phyloP scores from a whole-genome alignment of 2,797 vertebrate genomes.

The Nasua narica region DNA sequence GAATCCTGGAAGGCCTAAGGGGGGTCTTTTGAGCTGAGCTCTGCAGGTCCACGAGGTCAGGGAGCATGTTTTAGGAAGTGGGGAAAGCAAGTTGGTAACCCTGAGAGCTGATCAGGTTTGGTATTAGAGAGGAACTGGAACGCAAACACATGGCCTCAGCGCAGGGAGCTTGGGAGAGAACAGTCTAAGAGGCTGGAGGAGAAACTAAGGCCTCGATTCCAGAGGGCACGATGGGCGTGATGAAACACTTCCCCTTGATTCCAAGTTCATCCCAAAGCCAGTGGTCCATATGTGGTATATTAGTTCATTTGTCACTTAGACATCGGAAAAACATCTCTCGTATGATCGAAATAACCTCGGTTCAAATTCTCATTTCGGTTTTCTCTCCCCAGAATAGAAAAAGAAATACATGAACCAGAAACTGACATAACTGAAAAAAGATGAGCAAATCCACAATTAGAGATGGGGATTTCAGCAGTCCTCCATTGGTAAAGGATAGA shows the following conservation, averaged over 20 bases:
- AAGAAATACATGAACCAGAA: background rate
- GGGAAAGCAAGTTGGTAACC: background rate
- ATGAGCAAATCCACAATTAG: background rate
- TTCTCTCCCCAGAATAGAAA: conserved; percentile 15
- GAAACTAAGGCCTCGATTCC: background rate
- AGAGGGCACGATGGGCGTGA: background rate
- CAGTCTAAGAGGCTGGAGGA: background rate
- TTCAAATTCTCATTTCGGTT: background rate
- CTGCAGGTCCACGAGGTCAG: no score
- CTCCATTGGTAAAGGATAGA: background rate
- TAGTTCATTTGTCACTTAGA: background rate
- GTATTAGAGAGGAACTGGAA: background rate
- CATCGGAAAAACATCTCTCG: background rate
- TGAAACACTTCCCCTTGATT: background rate
- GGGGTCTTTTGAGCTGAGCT: background rate
- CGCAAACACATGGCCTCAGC: background rate
- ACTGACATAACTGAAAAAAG: background rate
- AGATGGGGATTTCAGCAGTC: background rate
- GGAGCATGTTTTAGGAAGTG: background rate
- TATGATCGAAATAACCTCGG: background rate
- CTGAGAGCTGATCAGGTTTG: background rate
- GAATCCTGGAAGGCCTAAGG: background rate
- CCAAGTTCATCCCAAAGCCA: background rate
- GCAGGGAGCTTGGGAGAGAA: background rate
- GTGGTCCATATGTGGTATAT: background rate